Percentiles rank a stretch among this genome's conserved stretches.
Conservation (phyloP, 2,113 vertebrate species). For the Actenoides hombroni region DNA sequence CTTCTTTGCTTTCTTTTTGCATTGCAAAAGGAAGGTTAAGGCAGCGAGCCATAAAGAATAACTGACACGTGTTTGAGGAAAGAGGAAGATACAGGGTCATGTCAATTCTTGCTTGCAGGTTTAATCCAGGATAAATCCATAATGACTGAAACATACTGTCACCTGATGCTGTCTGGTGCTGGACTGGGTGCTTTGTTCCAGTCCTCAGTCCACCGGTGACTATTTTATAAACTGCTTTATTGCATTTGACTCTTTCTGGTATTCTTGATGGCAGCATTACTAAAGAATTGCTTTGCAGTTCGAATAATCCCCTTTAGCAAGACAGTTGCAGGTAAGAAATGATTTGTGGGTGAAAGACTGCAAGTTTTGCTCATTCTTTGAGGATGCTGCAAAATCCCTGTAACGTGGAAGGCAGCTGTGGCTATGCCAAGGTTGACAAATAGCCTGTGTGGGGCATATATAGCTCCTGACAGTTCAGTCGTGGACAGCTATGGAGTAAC, state of each 20-base stretch:
- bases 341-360: neutral
- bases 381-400: neutral
- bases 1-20: neutral
- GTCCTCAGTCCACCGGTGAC: neutral
- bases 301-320: neutral
- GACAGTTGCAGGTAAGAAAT: neutral
- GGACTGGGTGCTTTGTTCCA: neutral
- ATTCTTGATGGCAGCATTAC: neutral
- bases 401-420: neutral
- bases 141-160: neutral
- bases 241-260: neutral
- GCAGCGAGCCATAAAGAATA: neutral
- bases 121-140: neutral
- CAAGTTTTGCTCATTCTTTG: neutral
- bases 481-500: neutral
- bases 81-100: neutral
- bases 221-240: neutral
- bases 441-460: neutral
- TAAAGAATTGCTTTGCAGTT: neutral
- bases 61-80: neutral
- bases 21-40: neutral
- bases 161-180: neutral
- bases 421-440: neutral
- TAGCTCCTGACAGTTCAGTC: neutral
- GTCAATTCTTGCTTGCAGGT: neutral